phyloP scores from a whole-genome alignment of 2,113 vertebrate species.

The Turdus rufiventris region DNA sequence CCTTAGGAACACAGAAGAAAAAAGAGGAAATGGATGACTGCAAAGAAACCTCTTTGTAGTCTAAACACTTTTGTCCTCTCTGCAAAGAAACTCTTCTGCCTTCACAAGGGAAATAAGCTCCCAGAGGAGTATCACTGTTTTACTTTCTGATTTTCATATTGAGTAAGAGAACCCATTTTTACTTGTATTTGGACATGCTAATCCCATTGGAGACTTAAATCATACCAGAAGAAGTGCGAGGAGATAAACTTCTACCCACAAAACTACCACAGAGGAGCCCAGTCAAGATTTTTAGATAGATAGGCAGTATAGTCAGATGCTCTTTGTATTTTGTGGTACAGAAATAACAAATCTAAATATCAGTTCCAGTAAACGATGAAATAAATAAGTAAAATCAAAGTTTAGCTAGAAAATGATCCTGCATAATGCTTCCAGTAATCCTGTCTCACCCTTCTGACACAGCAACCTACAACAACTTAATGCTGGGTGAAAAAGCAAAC shows the following conservation, averaged over 20 bases:
- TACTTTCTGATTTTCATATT: not conserved
- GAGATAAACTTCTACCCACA: not conserved
- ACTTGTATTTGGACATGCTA: not conserved
- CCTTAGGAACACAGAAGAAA: not conserved
- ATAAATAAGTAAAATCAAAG: not conserved
- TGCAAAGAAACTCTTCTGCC: not conserved
- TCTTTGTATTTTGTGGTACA: not conserved
- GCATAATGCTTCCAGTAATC: not conserved
- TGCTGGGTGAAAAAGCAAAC: slow-evolving; percentile 23
- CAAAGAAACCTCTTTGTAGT: not conserved
- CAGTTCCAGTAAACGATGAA: not conserved
- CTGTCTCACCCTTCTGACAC: not conserved
- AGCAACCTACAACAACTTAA: not conserved
- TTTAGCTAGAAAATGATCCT: slow-evolving; percentile 4
- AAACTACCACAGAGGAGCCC: not conserved
- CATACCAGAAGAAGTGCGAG: not conserved
- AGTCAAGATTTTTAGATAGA: not conserved
- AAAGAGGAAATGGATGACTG: not conserved
- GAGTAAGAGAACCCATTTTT: not conserved
- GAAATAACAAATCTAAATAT: not conserved
- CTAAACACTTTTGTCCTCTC: not conserved
- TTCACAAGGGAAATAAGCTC: not conserved
- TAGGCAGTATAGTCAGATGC: not conserved
- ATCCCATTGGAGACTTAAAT: not conserved
- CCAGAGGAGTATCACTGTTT: not conserved